These are phyloP conservation scores for Antigone vipio DNA, from an alignment of 2,113 vertebrate species.

Conservation along the genomic window DNA sequence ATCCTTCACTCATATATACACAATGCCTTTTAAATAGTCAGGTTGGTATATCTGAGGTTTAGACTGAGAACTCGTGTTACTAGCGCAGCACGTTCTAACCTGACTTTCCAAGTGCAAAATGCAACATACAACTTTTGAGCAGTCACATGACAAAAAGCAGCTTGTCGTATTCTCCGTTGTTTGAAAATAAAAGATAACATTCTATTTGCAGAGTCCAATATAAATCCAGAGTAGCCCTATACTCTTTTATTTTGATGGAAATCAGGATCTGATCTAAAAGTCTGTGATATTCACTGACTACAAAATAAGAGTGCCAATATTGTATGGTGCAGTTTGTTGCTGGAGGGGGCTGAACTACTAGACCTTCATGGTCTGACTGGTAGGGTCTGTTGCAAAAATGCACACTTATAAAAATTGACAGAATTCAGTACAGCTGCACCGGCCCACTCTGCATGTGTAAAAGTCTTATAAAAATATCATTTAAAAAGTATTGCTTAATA, in stretches of 20 bases:
- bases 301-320: neutral
- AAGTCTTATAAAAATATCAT: neutral
- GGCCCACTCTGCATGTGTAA: neutral
- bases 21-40: neutral
- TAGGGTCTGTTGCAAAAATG: neutral
- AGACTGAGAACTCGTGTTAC: neutral
- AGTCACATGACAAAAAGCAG: rapidly evolving
- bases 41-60: neutral
- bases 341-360: neutral
- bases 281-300: neutral
- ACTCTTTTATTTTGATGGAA: neutral
- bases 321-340: neutral
- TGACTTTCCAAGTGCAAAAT: neutral
- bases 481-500: constrained; percentile 31
- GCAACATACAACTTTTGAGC: neutral
- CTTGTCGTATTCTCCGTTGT: neutral
- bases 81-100: neutral
- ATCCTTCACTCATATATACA: neutral
- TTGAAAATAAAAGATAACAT: neutral
- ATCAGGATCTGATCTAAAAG: neutral
- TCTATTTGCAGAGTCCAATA: neutral
- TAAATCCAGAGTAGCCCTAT: neutral
- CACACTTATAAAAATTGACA: rapidly evolving
- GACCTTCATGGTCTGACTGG: neutral
- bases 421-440: neutral